A percentile compares a stretch with the other conserved stretches of the same genome.
These are phyloP conservation scores for Hephaestus fuliginosus DNA, from an alignment of 2,797 vertebrate genomes.

Conservation along the genomic window DNA sequence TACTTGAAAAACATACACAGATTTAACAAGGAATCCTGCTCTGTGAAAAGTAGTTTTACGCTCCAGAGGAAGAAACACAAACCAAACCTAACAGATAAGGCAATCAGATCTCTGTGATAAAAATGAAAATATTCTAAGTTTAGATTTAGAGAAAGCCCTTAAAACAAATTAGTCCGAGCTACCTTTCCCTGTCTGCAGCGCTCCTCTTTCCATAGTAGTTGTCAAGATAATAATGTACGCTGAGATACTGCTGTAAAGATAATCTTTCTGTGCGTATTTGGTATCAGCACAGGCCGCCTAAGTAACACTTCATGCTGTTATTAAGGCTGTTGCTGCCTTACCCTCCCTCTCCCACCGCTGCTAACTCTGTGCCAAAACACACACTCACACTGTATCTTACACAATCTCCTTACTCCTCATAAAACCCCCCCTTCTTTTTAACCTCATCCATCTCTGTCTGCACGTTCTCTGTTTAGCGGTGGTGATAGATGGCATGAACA, in stretches of 20 bases:
- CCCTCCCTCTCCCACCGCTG: neutral
- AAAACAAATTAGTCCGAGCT: neutral
- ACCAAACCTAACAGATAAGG: neutral
- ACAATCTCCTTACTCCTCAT: conserved; percentile 19
- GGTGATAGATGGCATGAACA: conserved; percentile 84
- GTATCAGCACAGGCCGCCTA: neutral
- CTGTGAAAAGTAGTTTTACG: neutral
- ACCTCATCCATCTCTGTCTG: conserved; percentile 49
- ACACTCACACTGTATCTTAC: conserved; percentile 31
- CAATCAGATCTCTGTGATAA: neutral
- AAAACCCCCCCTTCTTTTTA: conserved; percentile 16
- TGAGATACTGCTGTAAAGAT: conserved; percentile 6
- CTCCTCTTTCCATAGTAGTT: neutral
- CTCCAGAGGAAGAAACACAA: neutral
- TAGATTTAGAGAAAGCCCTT: neutral
- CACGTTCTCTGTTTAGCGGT: conserved; percentile 65
- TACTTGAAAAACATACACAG: no score
- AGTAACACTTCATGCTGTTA: conserved; percentile 3
- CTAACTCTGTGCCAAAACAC: conserved; percentile 39
- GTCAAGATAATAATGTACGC: conserved; percentile 10
- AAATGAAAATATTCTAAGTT: neutral
- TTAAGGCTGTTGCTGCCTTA: neutral
- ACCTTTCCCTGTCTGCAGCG: neutral
- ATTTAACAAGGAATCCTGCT: neutral
- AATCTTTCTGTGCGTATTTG: conserved; percentile 21